Evolutionary conservation across 2,797 vertebrate species (phyloP).

Genomic region (Lemur catta): DNA sequence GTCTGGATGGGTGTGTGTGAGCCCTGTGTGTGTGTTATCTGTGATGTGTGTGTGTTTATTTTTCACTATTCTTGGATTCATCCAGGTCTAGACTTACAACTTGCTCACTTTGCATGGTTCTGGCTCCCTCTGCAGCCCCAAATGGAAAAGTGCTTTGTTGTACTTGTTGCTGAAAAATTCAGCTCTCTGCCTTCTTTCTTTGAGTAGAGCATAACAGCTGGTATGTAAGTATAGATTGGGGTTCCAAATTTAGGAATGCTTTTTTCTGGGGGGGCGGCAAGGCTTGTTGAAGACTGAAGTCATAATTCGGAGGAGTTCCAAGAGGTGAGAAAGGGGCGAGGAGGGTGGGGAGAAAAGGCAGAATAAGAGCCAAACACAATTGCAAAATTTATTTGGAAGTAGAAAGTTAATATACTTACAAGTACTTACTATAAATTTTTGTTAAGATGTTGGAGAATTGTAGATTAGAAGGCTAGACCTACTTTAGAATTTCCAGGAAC

Average conservation of each 20-base stretch:
- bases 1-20: neutral
- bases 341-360: neutral
- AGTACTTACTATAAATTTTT: neutral
- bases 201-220: neutral
- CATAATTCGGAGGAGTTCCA: neutral
- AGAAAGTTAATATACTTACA: neutral
- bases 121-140: constrained; percentile 84
- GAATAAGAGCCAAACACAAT: neutral
- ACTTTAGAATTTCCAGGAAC: neutral
- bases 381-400: neutral
- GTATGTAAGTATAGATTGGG: neutral
- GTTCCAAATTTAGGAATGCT: neutral
- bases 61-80: neutral
- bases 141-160: constrained; percentile 72
- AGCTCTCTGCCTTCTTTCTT: constrained; percentile 19
- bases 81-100: neutral
- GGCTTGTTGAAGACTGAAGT: neutral
- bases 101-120: constrained; percentile 72
- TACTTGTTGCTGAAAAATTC: constrained; percentile 35
- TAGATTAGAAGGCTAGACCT: neutral
- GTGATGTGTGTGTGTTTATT: neutral
- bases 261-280: neutral
- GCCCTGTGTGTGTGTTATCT: neutral
- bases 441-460: neutral
- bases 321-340: neutral